Evolutionary conservation across 2,888 invertebrate species (phyloP), one percentile per base, ranked within the genome.

Genomic region (Eristalis pertinax): DNA sequence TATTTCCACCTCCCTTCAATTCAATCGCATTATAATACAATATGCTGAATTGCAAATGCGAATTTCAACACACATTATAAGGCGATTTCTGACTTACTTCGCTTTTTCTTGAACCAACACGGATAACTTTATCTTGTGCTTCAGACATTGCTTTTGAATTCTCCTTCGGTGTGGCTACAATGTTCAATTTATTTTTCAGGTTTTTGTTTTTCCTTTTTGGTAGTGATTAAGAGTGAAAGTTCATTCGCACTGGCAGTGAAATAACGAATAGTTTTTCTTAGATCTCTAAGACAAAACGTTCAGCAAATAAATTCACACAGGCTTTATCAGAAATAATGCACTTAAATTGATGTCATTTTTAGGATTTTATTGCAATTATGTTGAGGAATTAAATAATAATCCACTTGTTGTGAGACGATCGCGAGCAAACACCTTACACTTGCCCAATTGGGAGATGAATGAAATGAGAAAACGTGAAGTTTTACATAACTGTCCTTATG

Each of bases 71-170:
- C 64, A 64, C 58, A 50, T 11, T 22, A 43, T 4, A 43, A 4
- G 35, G 29, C n/a, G 60, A 50, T 50, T 50, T 50, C 50, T 60
- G 22, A 93, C 94, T 93, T 93, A 97, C 97, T 95, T 97, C 96
- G 92, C 97, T 97, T 94, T 97, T 97, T 90, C 97, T 95, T 65
- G 97, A 97, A 79, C 97, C 97, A 81, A 97, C 97, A 89, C 95
- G 95, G 89, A 97, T 96, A 90, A 95, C 93, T 92, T 94, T 94
- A 77, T 91, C 89, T 43, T 84, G 76, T 35, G 19, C 24, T 64
- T 72, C 75, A 43, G 68, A 80, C 82, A 82, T 82, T 78, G 50
- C 43, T 82, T 80, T 60, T 8, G 19, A 58, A 50, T 73, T 29
- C 15, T 38, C 19, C 19, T 68, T 62, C 32, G 60, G 11, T 56